These are phyloP conservation scores for Diploptera punctata DNA, from an alignment of 2,888 invertebrate species.

Conservation along the genomic window DNA sequence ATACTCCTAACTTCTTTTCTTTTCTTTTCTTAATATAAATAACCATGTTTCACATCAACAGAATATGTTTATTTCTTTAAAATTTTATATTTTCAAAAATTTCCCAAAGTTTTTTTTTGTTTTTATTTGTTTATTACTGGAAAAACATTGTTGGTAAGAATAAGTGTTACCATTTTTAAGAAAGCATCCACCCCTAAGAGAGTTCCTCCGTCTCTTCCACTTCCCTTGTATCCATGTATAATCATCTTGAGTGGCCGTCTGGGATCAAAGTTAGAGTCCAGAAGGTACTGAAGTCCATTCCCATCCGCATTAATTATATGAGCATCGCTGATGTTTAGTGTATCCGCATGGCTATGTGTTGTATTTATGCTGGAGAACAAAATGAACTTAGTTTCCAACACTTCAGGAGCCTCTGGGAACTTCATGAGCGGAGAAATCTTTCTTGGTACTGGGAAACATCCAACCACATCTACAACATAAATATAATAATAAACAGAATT, in stretches of 20 bases:
- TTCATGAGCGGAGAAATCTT: slow-evolving; percentile 60
- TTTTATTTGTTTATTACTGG: too few species aligned
- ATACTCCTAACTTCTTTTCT: too few species aligned
- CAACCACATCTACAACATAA: slow-evolving; percentile 64
- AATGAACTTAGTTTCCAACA: slow-evolving; percentile 61
- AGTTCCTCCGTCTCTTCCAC: slow-evolving; percentile 59
- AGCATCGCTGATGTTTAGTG: slow-evolving; percentile 26
- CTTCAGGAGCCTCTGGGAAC: slow-evolving; percentile 61
- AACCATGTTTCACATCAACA: too few species aligned
- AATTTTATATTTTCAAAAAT: too few species aligned
- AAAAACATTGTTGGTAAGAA: too few species aligned
- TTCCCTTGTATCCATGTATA: slow-evolving; percentile 65
- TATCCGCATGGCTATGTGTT: slow-evolving; percentile 52
- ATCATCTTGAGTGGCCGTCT: slow-evolving; percentile 59
- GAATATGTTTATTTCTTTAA: too few species aligned
- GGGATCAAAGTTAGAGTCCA: slow-evolving; percentile 56
- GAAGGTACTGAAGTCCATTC: slow-evolving; percentile 57
- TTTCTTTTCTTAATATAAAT: too few species aligned
- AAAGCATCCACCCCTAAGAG: slow-evolving; percentile 56
- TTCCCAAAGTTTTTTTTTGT: too few species aligned
- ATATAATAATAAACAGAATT: too few species aligned
- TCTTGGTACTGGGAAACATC: slow-evolving; percentile 61
- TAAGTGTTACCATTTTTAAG: slow-evolving; percentile 62
- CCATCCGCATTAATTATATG: slow-evolving; percentile 58
- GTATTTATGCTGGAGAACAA: slow-evolving; percentile 46